Evolutionary conservation across 1,140 invertebrate species (phyloP).

Genomic region (Cydia splendana): DNA sequence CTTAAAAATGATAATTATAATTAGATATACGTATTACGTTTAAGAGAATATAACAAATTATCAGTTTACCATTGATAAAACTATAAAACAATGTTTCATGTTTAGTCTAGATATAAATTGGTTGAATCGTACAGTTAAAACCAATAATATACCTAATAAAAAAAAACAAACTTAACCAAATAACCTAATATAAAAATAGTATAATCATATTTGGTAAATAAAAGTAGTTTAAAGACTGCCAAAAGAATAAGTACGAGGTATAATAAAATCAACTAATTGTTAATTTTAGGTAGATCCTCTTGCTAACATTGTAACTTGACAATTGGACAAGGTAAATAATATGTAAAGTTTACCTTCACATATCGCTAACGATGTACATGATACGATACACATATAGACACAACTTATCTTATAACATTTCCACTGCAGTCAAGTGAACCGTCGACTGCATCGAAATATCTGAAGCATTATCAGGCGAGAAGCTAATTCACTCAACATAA

Average conservation of each 20-base stretch:
- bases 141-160: no score
- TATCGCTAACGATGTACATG: background rate
- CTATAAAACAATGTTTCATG: background rate
- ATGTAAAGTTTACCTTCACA: background rate
- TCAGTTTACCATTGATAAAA: background rate
- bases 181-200: no score
- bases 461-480: background rate
- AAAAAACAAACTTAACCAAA: no score
- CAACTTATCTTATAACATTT: background rate
- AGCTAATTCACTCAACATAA: background rate
- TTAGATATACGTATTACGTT: background rate
- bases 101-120: no score
- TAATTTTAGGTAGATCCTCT: background rate
- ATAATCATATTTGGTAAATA: no score
- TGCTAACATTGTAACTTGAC: background rate
- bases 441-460: background rate
- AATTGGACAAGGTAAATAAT: background rate
- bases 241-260: background rate
- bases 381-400: background rate
- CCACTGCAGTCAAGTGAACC: background rate
- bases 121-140: no score
- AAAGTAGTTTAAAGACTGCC: no score
- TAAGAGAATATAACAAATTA: background rate
- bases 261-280: no score
- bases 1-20: conserved; percentile 12